A percentile compares a stretch with the other conserved stretches of the same genome.
These are phyloP conservation scores for Danio tinwini DNA, from an alignment of 2,797 vertebrate species.

Conservation along the genomic window DNA sequence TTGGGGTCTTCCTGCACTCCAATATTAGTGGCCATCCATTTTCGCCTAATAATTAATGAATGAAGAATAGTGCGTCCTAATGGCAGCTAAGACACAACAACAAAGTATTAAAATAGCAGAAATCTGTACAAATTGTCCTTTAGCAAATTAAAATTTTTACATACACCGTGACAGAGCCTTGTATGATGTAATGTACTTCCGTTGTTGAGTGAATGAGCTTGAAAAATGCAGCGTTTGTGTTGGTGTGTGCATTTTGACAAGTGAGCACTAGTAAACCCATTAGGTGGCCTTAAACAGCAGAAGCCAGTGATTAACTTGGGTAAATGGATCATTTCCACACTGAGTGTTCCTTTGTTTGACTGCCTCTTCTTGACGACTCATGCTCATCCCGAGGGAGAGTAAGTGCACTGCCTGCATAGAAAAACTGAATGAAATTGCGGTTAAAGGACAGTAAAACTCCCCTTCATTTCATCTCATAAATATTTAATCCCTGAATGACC, in stretches of 20 bases:
- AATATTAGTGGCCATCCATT: neutral
- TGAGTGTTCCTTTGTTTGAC: conserved; percentile 66
- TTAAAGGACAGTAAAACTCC: conserved; percentile 10
- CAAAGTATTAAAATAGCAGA: neutral
- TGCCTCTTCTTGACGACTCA: conserved; percentile 57
- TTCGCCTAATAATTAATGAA: conserved; percentile 6
- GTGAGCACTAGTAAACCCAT: conserved; percentile 64
- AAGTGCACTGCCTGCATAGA: conserved; percentile 8
- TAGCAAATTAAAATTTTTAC: neutral
- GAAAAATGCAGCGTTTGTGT: neutral
- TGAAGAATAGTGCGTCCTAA: neutral
- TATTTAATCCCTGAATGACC: conserved; percentile 14
- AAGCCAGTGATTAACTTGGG: conserved; percentile 68
- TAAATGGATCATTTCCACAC: conserved; percentile 70
- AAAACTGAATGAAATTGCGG: conserved; percentile 16
- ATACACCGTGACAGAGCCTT: neutral
- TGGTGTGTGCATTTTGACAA: neutral
- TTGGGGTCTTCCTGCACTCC: neutral
- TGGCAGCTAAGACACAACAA: neutral
- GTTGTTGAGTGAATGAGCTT: conserved; percentile 40
- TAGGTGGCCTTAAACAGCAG: conserved; percentile 61
- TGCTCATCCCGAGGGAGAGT: conserved; percentile 43
- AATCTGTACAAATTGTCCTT: neutral
- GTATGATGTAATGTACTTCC: neutral
- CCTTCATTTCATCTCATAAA: conserved; percentile 28